These are phyloP conservation scores for Isurus oxyrinchus DNA, from an alignment of 2,113 vertebrate genomes.

Conservation along the genomic window DNA sequence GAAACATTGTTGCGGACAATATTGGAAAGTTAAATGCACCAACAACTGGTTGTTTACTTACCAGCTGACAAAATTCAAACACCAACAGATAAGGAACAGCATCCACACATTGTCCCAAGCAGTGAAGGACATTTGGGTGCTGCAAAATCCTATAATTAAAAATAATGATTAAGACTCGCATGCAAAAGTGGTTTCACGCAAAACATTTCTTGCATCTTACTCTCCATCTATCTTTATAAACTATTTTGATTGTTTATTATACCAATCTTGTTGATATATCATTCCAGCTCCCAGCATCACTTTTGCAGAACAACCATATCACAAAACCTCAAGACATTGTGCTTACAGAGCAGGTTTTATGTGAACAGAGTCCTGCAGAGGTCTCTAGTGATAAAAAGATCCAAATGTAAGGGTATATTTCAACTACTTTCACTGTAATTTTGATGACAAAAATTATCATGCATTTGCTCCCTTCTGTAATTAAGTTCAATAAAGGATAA, in stretches of 20 bases:
- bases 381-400: background rate
- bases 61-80: constrained; percentile 94
- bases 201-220: background rate
- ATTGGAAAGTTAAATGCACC: background rate
- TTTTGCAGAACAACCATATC: background rate
- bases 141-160: constrained; percentile 59
- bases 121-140: constrained; percentile 91
- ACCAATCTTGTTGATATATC: too few relatives aligned
- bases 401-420: background rate
- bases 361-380: background rate
- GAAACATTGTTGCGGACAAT: background rate
- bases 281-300: background rate
- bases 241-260: background rate
- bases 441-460: background rate
- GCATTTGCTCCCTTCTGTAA: background rate
- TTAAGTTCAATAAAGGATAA: background rate
- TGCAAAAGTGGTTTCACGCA: background rate
- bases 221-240: background rate
- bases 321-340: background rate
- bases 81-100: constrained; percentile 87
- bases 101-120: constrained; percentile 86
- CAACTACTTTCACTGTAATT: background rate
- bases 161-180: background rate
- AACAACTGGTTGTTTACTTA: constrained; percentile 56
- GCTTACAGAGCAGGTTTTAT: background rate